Evolutionary conservation across 2,797 vertebrate genomes (phyloP).

Genomic region (Urocyon cinereoargenteus): DNA sequence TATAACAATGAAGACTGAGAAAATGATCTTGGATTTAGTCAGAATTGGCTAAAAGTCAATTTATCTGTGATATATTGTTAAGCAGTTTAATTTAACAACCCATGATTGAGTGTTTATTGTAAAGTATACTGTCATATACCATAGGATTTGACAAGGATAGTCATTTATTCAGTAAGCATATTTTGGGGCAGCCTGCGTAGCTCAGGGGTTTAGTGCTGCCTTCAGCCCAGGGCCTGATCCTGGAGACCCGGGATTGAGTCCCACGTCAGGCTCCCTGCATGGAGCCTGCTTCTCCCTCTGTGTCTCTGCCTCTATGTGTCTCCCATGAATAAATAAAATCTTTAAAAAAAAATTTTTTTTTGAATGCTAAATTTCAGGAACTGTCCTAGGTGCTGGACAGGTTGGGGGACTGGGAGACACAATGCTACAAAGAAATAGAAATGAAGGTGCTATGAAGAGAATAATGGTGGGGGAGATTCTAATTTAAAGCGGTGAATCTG

Average conservation of each 20-base stretch:
- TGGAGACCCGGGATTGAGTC: too few relatives aligned
- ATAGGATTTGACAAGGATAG: not conserved
- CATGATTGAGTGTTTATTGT: not conserved
- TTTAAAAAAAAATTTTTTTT: not conserved
- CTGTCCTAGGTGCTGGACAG: not conserved
- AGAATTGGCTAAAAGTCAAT: not conserved
- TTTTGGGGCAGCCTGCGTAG: too few relatives aligned
- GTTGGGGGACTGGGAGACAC: too few relatives aligned
- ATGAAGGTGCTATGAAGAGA: not conserved
- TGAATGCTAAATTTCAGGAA: conserved; percentile 1
- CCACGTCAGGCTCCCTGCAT: too few relatives aligned
- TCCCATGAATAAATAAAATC: too few relatives aligned
- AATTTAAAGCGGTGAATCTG: not conserved
- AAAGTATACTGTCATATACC: not conserved
- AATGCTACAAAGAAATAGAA: not conserved
- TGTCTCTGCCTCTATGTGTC: too few relatives aligned
- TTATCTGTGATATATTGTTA: conserved; percentile 4
- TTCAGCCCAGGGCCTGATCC: too few relatives aligned
- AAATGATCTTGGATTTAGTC: conserved; percentile 39
- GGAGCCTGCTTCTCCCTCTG: too few relatives aligned
- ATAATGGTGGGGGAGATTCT: not conserved
- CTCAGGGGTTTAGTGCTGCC: too few relatives aligned
- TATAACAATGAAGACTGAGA: not conserved
- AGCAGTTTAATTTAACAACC: not conserved
- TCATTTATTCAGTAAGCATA: not conserved